Base-by-base conservation (phyloP, 2,888 invertebrate species). In the Sarcophaga rosellei region DNA sequence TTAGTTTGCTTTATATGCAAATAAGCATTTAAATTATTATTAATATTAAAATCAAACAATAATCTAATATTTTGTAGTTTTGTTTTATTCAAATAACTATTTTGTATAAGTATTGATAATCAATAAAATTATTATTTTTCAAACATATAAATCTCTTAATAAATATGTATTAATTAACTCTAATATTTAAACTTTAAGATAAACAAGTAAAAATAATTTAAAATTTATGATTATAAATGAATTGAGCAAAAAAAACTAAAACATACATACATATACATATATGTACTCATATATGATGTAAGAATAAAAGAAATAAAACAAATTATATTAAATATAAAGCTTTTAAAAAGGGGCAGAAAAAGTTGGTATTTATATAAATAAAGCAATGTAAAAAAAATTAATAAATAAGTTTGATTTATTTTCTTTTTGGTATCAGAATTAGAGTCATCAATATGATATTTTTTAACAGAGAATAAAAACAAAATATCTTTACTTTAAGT, bases 11-110 rank as follows among this genome's bases (percentile, higher is more conserved):
- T 35, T 6, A 35, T 35, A 25, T 4, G 35, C 35, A 6, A 35
- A 35, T 35, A 35, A 35, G 8, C 1, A 35, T 35, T 35, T 35
- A 35, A 35, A 35, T 66, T 81, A 63, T 70, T 68, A 61, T 70
- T 65, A 23, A 70, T 76, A 62, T 81, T 75, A 57, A 65, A 25
- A 63, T 75, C 53, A 75, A 65, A 75, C 63, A 53, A 47, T 63
- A 63, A 63, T 65, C 25, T 57, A 63, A 57, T 73, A 65, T 25
- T 53, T 5, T 53, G 12, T 53, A 15, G 12, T 53, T 53, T 15
- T 53, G 12, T 74, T 85, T 85, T 85, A 82, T 85, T 85, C 78
- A 63, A 80, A 84, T 85, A 84, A 79, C 78, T 78, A 76, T 78
- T 72, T 80, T 57, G 62, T 78, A 70, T 82, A 86, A 72, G 66